Evolutionary conservation across 2,888 invertebrate genomes (phyloP).

Genomic region (Eilema griseolum): DNA sequence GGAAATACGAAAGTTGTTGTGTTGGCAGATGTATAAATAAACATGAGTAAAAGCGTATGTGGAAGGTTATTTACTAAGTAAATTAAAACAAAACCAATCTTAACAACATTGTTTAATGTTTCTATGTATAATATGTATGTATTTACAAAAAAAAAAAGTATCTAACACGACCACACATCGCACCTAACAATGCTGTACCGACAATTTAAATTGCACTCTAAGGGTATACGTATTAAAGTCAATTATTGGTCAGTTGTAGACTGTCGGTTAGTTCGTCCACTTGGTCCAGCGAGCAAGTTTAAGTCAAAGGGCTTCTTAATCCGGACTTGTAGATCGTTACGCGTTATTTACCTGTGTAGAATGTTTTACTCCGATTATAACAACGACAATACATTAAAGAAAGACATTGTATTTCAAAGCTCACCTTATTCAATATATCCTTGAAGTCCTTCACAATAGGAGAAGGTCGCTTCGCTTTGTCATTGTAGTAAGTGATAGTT

Average conservation of each 20-base stretch:
- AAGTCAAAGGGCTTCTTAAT: slow-evolving; percentile 87
- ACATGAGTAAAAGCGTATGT: too few species aligned
- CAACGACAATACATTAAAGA: too few species aligned
- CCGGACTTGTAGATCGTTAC: slow-evolving; percentile 87
- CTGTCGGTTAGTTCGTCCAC: slow-evolving; percentile 64
- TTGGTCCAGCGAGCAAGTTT: slow-evolving; percentile 77
- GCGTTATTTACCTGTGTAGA: too few species aligned
- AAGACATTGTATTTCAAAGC: neutral
- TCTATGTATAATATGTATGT: too few species aligned
- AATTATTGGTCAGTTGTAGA: slow-evolving; percentile 40
- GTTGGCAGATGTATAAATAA: too few species aligned
- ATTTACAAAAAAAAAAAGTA: too few species aligned
- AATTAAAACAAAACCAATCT: too few species aligned
- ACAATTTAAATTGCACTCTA: slow-evolving; percentile 57
- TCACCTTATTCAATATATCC: slow-evolving; percentile 93
- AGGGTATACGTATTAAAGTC: slow-evolving; percentile 49
- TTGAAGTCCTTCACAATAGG: slow-evolving; percentile 97
- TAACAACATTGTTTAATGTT: too few species aligned
- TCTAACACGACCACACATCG: slow-evolving; percentile 77
- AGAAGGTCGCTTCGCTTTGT: slow-evolving; percentile 89
- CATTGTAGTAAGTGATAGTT: slow-evolving; percentile 90
- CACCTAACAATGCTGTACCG: slow-evolving; percentile 65
- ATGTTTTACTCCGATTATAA: too few species aligned
- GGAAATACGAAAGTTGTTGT: too few species aligned
- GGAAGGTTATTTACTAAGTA: too few species aligned